Percentiles rank a stretch among this genome's conserved stretches.
phyloP scores from a whole-genome alignment of 2,113 vertebrate genomes.

The Edolisoma coerulescens region DNA sequence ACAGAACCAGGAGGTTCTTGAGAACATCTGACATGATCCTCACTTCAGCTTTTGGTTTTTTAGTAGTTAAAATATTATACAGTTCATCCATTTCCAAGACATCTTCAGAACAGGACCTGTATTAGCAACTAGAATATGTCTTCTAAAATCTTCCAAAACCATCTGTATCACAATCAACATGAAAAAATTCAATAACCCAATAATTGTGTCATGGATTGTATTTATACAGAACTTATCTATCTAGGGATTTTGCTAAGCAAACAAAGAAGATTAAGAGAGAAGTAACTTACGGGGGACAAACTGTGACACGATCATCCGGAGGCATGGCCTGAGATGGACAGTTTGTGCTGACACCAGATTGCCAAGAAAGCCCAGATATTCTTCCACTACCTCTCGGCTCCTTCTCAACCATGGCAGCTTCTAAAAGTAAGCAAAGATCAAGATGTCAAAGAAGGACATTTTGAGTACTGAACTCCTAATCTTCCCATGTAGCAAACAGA shows the following conservation, averaged over 20 bases:
- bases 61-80: not conserved
- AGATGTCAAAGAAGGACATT: not conserved
- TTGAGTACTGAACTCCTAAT: not conserved
- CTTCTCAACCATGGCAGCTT: slow-evolving; percentile 86
- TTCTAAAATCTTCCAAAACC: not conserved
- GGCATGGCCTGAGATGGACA: slow-evolving; percentile 86
- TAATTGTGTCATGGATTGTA: not conserved
- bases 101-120: not conserved
- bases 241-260: not conserved
- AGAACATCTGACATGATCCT: not conserved
- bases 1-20: not conserved
- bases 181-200: not conserved
- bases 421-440: slow-evolving; percentile 57
- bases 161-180: not conserved
- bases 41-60: not conserved
- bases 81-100: not conserved
- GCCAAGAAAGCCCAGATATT: slow-evolving; percentile 90
- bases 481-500: not conserved
- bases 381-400: slow-evolving; percentile 86
- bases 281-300: slow-evolving; percentile 84
- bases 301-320: slow-evolving; percentile 85
- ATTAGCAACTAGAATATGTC: not conserved
- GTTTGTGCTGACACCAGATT: slow-evolving; percentile 97
- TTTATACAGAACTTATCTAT: not conserved
- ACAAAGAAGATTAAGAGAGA: not conserved